Conservation (phyloP, 2,113 vertebrate species). For the Pteronura brasiliensis region DNA sequence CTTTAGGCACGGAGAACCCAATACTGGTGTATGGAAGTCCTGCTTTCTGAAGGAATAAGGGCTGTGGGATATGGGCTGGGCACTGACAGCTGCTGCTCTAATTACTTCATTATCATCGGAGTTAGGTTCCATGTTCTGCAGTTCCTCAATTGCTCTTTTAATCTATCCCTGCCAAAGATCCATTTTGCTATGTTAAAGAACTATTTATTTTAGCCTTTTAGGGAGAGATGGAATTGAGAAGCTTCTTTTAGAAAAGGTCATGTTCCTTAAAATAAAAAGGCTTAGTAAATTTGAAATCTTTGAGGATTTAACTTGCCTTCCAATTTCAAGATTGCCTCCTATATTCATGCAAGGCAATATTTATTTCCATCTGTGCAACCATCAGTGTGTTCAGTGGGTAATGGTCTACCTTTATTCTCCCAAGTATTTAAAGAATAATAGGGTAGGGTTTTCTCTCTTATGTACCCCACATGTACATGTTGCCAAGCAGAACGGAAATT, state of each 20-base stretch:
- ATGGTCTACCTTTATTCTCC: neutral
- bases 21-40: neutral
- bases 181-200: conserved; percentile 20
- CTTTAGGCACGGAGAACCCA: neutral
- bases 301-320: conserved; percentile 46
- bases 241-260: conserved; percentile 54
- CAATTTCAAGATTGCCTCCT: conserved; percentile 16
- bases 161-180: neutral
- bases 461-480: neutral
- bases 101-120: neutral
- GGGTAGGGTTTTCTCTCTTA: neutral
- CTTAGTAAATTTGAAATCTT: conserved; percentile 35
- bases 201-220: conserved; percentile 39
- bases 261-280: conserved; percentile 63
- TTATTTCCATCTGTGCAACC: conserved; percentile 35
- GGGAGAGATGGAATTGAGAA: conserved; percentile 20
- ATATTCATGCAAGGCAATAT: neutral
- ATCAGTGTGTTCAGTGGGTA: neutral
- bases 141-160: conserved; percentile 24
- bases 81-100: neutral
- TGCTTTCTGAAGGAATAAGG: neutral
- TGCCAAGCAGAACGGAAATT: neutral
- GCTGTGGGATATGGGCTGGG: neutral
- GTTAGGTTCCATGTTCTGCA: neutral
- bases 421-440: conserved; percentile 18